Evolutionary conservation across 2,113 vertebrate genomes (phyloP), one percentile per base, ranked within the genome.

Genomic region (Paralichthys olivaceus): DNA sequence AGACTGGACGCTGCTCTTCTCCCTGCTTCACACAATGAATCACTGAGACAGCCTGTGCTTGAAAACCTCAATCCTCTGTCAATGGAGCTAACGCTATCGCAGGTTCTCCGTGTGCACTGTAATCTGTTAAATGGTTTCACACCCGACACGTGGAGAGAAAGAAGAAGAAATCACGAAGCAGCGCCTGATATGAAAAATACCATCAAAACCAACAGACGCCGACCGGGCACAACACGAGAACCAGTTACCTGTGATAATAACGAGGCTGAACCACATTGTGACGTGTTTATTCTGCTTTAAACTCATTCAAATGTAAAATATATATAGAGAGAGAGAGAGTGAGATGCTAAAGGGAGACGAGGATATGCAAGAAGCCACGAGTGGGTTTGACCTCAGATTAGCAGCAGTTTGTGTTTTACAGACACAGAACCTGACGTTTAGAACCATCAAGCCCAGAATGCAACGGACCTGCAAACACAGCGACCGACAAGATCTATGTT

Each of bases 1-100:
- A 68, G 75, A 71, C 79, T 83, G 84, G 81, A 75, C 84, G 71
- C 87, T 80, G 81, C 76, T 84, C 81, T 60, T 79, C 79, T 87
- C 59, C 29, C 49, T 69, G 87, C 84, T 79, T 76, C 79, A 73
- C 75, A 87, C 90, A 87, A 92, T 91, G 90, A 90, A 93, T 93
- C 88, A 90, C 83, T 4, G 60, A 84, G 87, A 75, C 82, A 85
- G 85, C 61, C 69, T 20, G 71, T 14, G 74, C 80, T 84, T 74
- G 87, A 92, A 79, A 87, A 84, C 84, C 83, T 84, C 83, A 84
- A 66, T 81, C 67, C 69, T 29, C 75, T 77, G 83, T 87, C 88
- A 88, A 87, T 90, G 88, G 83, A 61, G 79, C 81, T 86, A 86
- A 89, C 85, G 89, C 84, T 74, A 66, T 70, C 86, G 57, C 86